Evolutionary conservation across 2,113 vertebrate genomes (phyloP).

Genomic region (Kryptolebias marmoratus): DNA sequence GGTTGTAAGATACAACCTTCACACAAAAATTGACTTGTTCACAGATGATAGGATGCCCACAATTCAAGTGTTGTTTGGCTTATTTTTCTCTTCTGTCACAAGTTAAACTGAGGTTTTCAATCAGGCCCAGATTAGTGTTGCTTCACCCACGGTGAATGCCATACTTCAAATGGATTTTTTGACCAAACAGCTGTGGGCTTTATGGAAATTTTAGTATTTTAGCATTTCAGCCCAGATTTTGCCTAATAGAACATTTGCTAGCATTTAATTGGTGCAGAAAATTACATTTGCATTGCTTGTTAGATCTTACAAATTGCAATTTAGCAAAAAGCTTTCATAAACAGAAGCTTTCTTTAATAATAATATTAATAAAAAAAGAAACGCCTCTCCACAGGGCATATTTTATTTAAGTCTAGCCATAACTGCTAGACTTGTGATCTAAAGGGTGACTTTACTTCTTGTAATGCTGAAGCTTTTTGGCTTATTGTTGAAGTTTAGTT

Average conservation of each 20-base stretch:
- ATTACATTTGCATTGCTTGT: not conserved
- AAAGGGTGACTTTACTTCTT: not conserved
- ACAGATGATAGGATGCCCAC: not conserved
- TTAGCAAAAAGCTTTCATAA: not conserved
- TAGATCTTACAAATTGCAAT: not conserved
- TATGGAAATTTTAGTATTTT: not conserved
- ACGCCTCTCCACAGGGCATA: not conserved
- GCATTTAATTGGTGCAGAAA: not conserved
- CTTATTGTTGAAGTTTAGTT: not conserved
- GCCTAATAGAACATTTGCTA: not conserved
- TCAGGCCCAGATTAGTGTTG: not conserved
- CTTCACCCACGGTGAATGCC: not conserved
- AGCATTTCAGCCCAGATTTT: not conserved
- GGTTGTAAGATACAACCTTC: not conserved
- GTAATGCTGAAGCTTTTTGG: not conserved
- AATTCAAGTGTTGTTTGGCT: conserved; percentile 12
- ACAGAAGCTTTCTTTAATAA: not conserved
- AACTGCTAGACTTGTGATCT: not conserved
- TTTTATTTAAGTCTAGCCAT: not conserved
- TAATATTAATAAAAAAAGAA: not conserved
- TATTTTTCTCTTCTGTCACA: not conserved
- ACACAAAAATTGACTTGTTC: not conserved
- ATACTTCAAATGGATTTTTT: not conserved
- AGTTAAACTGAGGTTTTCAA: not conserved
- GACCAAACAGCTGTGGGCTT: not conserved